Conservation (phyloP, 2,797 vertebrate genomes). For the Otolemur crassicaudatus region DNA sequence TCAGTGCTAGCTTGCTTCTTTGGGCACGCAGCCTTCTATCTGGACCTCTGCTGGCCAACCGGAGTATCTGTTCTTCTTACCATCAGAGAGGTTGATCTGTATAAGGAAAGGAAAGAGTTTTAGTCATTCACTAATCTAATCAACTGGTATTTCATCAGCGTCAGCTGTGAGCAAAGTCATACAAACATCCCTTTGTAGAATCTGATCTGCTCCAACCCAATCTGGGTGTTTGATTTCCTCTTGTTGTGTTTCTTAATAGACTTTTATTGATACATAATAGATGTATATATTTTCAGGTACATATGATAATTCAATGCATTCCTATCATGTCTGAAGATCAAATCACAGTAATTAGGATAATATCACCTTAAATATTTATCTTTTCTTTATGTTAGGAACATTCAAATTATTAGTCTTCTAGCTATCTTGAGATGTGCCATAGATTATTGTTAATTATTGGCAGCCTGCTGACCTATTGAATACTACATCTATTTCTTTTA, state of each 20-base stretch:
- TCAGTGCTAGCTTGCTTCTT: conserved; percentile 65
- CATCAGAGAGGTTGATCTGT: conserved; percentile 88
- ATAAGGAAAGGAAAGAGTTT: not conserved
- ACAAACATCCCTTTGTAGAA: not conserved
- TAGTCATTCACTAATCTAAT: not conserved
- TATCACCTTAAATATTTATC: not conserved
- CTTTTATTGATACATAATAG: not conserved
- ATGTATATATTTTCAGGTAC: not conserved
- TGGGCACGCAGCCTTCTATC: conserved; percentile 89
- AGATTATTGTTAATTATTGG: not conserved
- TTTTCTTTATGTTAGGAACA: not conserved
- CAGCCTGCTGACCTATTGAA: not conserved
- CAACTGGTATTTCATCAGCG: not conserved
- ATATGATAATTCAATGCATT: not conserved
- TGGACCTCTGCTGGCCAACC: conserved; percentile 89
- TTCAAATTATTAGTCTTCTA: not conserved
- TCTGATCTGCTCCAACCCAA: not conserved
- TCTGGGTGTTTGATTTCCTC: not conserved
- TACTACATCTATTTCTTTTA: not conserved
- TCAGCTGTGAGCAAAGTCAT: not conserved
- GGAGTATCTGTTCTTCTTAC: conserved; percentile 79
- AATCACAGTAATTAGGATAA: not conserved
- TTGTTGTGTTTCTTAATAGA: not conserved
- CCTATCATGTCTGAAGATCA: not conserved
- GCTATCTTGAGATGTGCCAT: not conserved